phyloP scores from a whole-genome alignment of 2,888 invertebrate genomes.

The Emmelina monodactyla region DNA sequence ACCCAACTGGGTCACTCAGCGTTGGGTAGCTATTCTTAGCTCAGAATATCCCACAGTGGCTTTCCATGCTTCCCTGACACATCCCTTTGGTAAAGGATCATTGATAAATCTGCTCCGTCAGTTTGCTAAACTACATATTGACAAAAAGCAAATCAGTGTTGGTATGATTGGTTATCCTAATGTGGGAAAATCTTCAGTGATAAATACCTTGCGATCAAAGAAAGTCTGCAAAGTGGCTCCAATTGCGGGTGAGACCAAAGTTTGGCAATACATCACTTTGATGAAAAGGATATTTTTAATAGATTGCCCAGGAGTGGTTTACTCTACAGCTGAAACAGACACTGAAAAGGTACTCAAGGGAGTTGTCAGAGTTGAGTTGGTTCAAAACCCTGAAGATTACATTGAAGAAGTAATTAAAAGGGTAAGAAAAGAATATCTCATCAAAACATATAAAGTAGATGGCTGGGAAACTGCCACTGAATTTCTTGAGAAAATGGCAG shows the following conservation, averaged over 20 bases:
- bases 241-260: slow-evolving; percentile 96
- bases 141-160: slow-evolving; percentile 98
- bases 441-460: slow-evolving; percentile 87
- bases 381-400: slow-evolving; percentile 95
- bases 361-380: slow-evolving; percentile 94
- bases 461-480: slow-evolving; percentile 84
- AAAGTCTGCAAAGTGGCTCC: slow-evolving; percentile 99
- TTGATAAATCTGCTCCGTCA: slow-evolving; percentile 95
- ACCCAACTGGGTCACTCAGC: slow-evolving; percentile 97
- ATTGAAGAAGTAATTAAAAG: slow-evolving; percentile 85
- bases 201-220: slow-evolving; percentile 93
- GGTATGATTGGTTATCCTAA: slow-evolving; percentile 99
- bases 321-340: slow-evolving; percentile 95
- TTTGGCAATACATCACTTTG: slow-evolving; percentile 99
- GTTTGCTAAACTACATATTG: slow-evolving; percentile 92
- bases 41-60: slow-evolving; percentile 97
- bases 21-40: slow-evolving; percentile 96
- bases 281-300: slow-evolving; percentile 97
- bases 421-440: slow-evolving; percentile 87
- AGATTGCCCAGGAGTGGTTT: slow-evolving; percentile 99
- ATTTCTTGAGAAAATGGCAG: slow-evolving; percentile 91
- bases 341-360: slow-evolving; percentile 96
- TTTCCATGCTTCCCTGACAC: slow-evolving; percentile 97
- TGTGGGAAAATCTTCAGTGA: slow-evolving; percentile 97
- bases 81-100: slow-evolving; percentile 98